Evolutionary conservation across 2,888 invertebrate genomes (phyloP).

Genomic region (Macrophya alboannulata): DNA sequence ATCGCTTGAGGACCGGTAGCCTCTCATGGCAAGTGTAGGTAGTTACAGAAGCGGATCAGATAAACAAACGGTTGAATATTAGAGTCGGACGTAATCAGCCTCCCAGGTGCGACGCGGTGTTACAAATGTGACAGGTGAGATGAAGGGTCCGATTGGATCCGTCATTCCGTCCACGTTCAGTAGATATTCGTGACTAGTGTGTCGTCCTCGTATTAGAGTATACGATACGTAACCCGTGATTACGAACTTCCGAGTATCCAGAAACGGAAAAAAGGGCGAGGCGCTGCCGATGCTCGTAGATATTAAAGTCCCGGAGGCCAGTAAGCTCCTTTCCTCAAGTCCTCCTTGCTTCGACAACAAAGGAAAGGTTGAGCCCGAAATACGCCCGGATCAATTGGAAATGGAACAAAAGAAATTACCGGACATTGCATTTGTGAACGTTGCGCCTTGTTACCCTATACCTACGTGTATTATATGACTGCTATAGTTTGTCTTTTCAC

Average conservation of each 20-base stretch:
- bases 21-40: constrained; percentile 62
- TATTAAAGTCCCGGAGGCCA: not conserved
- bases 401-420: not conserved
- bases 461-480: not conserved
- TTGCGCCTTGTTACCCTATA: not conserved
- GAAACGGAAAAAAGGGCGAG: constrained; percentile 6
- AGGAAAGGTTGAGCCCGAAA: not conserved
- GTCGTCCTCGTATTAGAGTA: not conserved
- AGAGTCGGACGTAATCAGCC: constrained; percentile 75
- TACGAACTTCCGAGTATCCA: not conserved
- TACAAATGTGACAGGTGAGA: constrained; percentile 62
- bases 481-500: not conserved
- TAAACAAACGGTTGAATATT: constrained; percentile 75
- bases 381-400: constrained; percentile 22
- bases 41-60: constrained; percentile 76
- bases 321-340: constrained; percentile 39
- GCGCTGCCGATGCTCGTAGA: not conserved
- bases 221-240: constrained; percentile 5
- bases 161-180: constrained; percentile 61
- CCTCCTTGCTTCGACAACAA: not conserved
- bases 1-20: constrained; percentile 64
- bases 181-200: not conserved
- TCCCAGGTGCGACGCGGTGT: constrained; percentile 60
- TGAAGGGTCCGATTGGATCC: constrained; percentile 69
- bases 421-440: not conserved